These are phyloP conservation scores for Actias luna DNA, from an alignment of 2,888 invertebrate genomes.

Conservation along the genomic window DNA sequence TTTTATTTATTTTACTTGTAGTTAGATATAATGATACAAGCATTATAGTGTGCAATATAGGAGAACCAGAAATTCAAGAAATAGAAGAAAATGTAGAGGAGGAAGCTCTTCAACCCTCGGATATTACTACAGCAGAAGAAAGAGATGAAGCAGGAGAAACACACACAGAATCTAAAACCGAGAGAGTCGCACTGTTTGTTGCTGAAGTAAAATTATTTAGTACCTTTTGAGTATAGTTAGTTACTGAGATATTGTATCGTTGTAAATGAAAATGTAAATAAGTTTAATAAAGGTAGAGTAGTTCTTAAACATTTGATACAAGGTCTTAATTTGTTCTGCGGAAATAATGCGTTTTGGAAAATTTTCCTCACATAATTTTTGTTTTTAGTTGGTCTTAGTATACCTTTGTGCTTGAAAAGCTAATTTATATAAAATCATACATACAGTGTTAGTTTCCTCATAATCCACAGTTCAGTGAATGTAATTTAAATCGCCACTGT, in stretches of 20 bases:
- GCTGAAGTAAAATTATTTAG: constrained; percentile 42
- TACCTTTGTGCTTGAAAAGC: no score
- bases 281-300: not conserved
- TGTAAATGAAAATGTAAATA: not conserved
- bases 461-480: no score
- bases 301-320: no score
- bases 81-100: constrained; percentile 24
- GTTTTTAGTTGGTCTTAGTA: no score
- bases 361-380: no score
- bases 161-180: constrained; percentile 21
- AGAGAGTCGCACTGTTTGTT: constrained; percentile 37
- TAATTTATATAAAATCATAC: no score
- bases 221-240: not conserved
- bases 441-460: no score
- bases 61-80: constrained; percentile 31
- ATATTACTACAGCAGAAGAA: constrained; percentile 22
- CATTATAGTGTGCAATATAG: constrained; percentile 26
- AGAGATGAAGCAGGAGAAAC: constrained; percentile 21
- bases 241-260: no score
- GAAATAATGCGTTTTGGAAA: no score
- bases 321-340: no score
- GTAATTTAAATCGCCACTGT: no score
- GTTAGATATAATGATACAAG: not conserved
- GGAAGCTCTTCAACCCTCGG: constrained; percentile 17
- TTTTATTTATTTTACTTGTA: not conserved